Evolutionary conservation across 1,140 invertebrate genomes (phyloP), one percentile per base, ranked within the genome.

Genomic region (Drosophila tani): DNA sequence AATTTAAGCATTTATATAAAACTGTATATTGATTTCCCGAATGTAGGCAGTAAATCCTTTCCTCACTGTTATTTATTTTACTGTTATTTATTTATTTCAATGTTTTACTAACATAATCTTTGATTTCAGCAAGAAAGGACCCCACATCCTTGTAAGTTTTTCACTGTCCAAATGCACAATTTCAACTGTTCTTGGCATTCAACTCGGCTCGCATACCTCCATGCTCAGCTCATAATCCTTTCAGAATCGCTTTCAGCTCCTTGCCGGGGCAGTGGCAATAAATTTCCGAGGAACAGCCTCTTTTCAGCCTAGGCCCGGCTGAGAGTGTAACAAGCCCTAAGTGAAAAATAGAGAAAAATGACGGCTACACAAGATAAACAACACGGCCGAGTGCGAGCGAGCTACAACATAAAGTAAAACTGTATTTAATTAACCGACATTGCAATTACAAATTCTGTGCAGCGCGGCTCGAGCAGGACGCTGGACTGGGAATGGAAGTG

Each of bases 381-480:
- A 88, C 62, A 80, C 62, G 65, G 50, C 60, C 65, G 35, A 47
- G 53, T 66, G 59, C 45, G 40, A 59, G 40, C 45, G 55, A 32
- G 58, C 50, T 67, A 55, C 51, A 21, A 70, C 81, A 88, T 85
- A 88, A 88, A 88, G 81, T 91, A 91, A 91, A 91, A 91, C 88
- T 88, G 88, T 91, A 91, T 91, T 91, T 91, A 91, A 91, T 91
- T 91, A 91, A 91, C 87, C 87, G 87, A 87, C 87, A 91, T 91
- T 87, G 87, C 87, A 91, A 91, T 91, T 91, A 91, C 87, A 91
- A 91, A 91, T 91, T 91, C 87, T 88, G 87, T 91, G 81, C 83
- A 88, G 73, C 83, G 81, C 81, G 73, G 78, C 78, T 67, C 63
- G 59, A 55, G 27, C 47, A 50, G 67, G 49, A 55, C 56, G 35